Evolutionary conservation across 2,888 invertebrate genomes (phyloP), one percentile per base, ranked within the genome.

Genomic region (Archaeoteleia sp.): DNA sequence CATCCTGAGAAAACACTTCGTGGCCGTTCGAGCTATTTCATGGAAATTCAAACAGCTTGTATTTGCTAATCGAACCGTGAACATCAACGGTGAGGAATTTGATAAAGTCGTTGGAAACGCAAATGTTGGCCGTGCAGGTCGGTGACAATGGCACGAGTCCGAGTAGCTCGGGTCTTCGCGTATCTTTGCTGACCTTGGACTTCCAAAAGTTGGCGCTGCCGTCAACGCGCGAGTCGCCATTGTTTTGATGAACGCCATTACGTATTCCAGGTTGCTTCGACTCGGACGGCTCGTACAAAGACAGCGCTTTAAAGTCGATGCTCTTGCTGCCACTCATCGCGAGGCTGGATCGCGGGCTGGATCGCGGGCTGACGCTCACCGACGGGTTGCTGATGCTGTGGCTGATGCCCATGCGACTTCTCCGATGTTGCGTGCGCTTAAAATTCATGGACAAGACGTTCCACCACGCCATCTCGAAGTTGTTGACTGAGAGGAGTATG

Each of bases 401-500:
- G 43, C 46, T 72, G 12, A 80, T 72, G 6, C 80, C 80, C 71
- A 74, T 74, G 1, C 80, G 75, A 60, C 75, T 79, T 14, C 67
- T 73, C 37, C 71, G 74, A 35, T 74, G 70, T 17, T 72, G 48
- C 45, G 70, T 69, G 9, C 72, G 58, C 9, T 46, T 55, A 8
- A 63, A 46, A n/a, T 62, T 62, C 3, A 66, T 54, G 32, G 78
- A 30, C 1, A 62, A 51, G 1, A 84, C 57, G 42, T 83, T 83
- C 84, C 84, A 85, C 81, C 81, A 83, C 7, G 77, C 81, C 23
- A 85, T 15, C 53, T 85, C 84, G 17, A 82, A 79, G 13, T 74
- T 71, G 39, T 73, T 80, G 0, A 83, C 71, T 1, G 84, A 83
- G 0, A 84, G 57, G 8, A 85, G 70, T 32, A 85, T 76, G 1